Evolutionary conservation across 1,140 invertebrate species (phyloP).

Genomic region (Diabrotica virgifera): DNA sequence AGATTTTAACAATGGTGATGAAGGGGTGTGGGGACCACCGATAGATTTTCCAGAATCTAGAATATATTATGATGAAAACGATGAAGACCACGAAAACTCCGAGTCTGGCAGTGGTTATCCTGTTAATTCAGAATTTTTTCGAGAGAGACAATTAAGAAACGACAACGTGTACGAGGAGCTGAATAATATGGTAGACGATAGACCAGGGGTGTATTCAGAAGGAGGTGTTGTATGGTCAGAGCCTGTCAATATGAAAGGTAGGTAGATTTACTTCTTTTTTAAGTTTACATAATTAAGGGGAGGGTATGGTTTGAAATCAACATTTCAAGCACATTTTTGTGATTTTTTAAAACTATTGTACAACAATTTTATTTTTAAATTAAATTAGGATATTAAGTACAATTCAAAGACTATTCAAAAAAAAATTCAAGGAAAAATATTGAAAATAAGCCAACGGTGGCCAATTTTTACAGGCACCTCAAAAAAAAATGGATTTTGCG

Average conservation of each 20-base stretch:
- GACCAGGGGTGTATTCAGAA: constrained; percentile 57
- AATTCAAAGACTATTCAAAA: no score
- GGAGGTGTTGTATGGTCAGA: constrained; percentile 57
- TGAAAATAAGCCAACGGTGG: no score
- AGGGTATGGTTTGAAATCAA: no score
- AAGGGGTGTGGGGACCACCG: constrained; percentile 33
- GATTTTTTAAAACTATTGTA: no score
- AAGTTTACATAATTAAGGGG: no score
- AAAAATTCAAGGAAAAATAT: no score
- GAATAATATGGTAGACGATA: constrained; percentile 31
- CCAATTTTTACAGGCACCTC: no score
- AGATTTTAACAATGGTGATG: constrained; percentile 42
- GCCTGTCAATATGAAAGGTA: neutral
- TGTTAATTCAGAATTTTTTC: constrained; percentile 16
- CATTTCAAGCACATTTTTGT: no score
- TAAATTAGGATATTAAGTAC: no score
- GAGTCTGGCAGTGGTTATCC: constrained; percentile 29
- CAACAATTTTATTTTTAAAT: no score
- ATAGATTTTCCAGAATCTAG: constrained; percentile 52
- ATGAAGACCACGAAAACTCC: constrained; percentile 19
- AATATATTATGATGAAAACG: constrained; percentile 50
- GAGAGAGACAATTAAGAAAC: constrained; percentile 22
- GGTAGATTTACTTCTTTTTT: neutral
- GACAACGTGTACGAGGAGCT: constrained; percentile 1
- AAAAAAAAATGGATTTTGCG: no score